Percentiles rank a stretch among this genome's conserved stretches.
Conservation (phyloP, 2,888 invertebrate genomes). For the Prenolepis imparis region DNA sequence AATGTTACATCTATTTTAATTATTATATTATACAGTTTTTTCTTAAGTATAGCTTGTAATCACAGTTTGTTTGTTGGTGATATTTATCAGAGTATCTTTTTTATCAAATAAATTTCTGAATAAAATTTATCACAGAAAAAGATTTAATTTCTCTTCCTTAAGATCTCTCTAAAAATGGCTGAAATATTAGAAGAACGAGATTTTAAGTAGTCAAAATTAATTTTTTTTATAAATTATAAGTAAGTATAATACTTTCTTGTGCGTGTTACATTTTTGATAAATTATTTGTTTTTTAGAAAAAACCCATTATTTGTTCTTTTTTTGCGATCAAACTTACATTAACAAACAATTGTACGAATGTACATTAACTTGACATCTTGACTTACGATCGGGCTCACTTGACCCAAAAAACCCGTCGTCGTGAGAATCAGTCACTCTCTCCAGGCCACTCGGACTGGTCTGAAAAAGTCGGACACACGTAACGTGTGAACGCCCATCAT, state of each 20-base stretch:
- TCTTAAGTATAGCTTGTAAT: neutral
- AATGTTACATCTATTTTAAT: neutral
- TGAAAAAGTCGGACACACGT: neutral
- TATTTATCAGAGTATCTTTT: neutral
- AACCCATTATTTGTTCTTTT: neutral
- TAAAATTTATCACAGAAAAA: neutral
- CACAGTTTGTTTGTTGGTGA: neutral
- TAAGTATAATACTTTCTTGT: neutral
- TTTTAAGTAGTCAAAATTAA: too few species aligned
- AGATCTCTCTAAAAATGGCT: neutral
- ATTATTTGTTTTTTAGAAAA: neutral
- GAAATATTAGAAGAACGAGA: neutral
- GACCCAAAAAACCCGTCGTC: constrained; percentile 42
- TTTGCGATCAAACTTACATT: neutral
- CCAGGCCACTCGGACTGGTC: neutral
- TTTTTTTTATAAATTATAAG: too few species aligned
- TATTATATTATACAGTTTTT: neutral
- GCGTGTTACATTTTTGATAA: neutral
- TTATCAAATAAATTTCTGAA: neutral
- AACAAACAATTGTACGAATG: neutral
- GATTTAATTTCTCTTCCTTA: neutral
- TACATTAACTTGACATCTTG: constrained; percentile 5
- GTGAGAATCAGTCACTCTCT: neutral
- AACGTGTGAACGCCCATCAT: neutral
- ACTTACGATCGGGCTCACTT: constrained; percentile 40